phyloP scores from a whole-genome alignment of 2,888 invertebrate genomes.

The Scotopteryx bipunctaria region DNA sequence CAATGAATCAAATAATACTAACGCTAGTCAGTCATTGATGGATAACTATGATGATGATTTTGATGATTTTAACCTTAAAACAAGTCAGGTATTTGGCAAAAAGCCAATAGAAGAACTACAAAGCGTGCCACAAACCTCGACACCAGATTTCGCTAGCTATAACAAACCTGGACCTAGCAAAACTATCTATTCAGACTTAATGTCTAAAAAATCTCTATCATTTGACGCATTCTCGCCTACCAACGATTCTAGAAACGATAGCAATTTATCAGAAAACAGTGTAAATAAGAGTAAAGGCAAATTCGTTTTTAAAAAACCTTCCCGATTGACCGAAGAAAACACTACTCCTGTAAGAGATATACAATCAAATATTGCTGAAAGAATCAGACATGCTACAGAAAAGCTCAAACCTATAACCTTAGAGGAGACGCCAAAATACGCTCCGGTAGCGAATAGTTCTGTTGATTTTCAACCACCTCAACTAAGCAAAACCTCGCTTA shows the following conservation, averaged over 20 bases:
- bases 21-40: conserved; percentile 46
- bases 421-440: conserved; percentile 49
- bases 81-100: conserved; percentile 43
- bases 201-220: conserved; percentile 56
- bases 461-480: conserved; percentile 69
- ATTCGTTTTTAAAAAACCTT: conserved; percentile 74
- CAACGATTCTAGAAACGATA: conserved; percentile 46
- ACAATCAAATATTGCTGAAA: conserved; percentile 66
- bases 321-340: conserved; percentile 53
- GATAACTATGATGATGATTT: conserved; percentile 49
- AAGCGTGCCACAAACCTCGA: conserved; percentile 48
- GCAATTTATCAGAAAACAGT: conserved; percentile 50
- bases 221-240: conserved; percentile 58
- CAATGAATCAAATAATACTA: conserved; percentile 28
- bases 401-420: conserved; percentile 61
- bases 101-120: conserved; percentile 21
- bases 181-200: conserved; percentile 55
- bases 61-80: conserved; percentile 54
- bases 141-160: conserved; percentile 54
- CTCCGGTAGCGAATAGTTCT: conserved; percentile 63
- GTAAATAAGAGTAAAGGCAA: conserved; percentile 63
- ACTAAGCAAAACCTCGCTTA: conserved; percentile 54
- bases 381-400: conserved; percentile 62
- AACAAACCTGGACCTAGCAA: conserved; percentile 50
- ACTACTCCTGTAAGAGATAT: conserved; percentile 52